phyloP scores from a whole-genome alignment of 2,888 invertebrate genomes.

The Andrena hattorfiana region DNA sequence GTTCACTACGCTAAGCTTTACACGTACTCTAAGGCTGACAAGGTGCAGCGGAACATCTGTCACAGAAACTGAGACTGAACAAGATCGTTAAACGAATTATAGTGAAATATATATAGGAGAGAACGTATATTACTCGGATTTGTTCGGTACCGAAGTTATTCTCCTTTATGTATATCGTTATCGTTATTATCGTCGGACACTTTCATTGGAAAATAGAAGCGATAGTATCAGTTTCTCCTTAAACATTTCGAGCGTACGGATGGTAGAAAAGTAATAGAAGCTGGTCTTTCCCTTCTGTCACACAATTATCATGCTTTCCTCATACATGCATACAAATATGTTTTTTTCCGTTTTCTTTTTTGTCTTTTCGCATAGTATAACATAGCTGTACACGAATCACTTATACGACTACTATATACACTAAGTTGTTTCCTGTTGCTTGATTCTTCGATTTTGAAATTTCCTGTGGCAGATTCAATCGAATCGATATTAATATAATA shows the following conservation, averaged over 20 bases:
- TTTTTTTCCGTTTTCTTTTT: conserved; percentile 25
- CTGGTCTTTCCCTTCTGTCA: conserved; percentile 44
- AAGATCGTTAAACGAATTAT: not conserved
- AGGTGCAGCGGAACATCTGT: conserved; percentile 18
- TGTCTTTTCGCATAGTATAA: conserved; percentile 47
- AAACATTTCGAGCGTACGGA: conserved; percentile 25
- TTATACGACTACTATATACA: conserved; percentile 67
- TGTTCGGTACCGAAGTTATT: conserved; percentile 3
- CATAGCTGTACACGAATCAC: conserved; percentile 62
- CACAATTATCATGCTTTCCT: conserved; percentile 31
- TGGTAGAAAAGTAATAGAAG: conserved; percentile 53
- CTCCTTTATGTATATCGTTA: conserved; percentile 6
- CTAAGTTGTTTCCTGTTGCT: conserved; percentile 46
- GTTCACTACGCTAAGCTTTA: conserved; percentile 22
- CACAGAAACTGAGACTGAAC: conserved; percentile 26
- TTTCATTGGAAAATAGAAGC: conserved; percentile 49
- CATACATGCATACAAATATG: conserved; percentile 58
- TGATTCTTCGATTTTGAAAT: conserved; percentile 29
- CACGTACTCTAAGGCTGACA: conserved; percentile 17
- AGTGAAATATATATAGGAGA: not conserved
- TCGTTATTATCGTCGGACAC: conserved; percentile 11
- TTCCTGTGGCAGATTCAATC: conserved; percentile 51
- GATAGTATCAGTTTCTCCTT: conserved; percentile 48
- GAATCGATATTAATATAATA: conserved; percentile 61
- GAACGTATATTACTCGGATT: conserved; percentile 1